phyloP scores from a whole-genome alignment of 2,888 invertebrate genomes.

The Catotricha subobsoleta region DNA sequence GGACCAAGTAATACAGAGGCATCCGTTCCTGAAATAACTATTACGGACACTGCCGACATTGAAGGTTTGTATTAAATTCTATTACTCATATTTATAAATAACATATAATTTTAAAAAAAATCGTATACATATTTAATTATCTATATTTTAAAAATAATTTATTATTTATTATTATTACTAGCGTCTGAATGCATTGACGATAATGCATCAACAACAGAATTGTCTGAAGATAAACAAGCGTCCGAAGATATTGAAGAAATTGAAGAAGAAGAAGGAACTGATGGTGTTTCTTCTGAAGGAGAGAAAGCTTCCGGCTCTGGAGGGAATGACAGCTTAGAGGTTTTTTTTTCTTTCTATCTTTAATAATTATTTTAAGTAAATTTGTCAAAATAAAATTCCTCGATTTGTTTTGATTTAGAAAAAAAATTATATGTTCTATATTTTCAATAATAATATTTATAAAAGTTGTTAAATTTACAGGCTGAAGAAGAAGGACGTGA shows the following conservation, averaged over 20 bases:
- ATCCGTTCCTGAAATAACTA: neutral
- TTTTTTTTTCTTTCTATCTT: slow-evolving; percentile 1
- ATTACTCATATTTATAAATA: neutral
- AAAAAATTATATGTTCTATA: neutral
- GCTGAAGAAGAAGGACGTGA: slow-evolving; percentile 63
- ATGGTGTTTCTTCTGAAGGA: slow-evolving; percentile 41
- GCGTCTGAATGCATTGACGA: slow-evolving; percentile 23
- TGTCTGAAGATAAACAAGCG: slow-evolving; percentile 19
- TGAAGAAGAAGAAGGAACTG: slow-evolving; percentile 26
- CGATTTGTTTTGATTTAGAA: neutral
- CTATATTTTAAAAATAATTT: neutral
- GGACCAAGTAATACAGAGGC: slow-evolving; percentile 12
- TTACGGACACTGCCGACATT: neutral
- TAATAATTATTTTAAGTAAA: slow-evolving; percentile 12
- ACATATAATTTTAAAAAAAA: neutral
- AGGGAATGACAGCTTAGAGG: slow-evolving; percentile 22
- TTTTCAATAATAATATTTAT: neutral
- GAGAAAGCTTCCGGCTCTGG: slow-evolving; percentile 37
- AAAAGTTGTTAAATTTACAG: slow-evolving; percentile 22
- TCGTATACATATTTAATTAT: neutral
- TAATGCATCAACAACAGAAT: slow-evolving; percentile 31
- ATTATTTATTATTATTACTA: slow-evolving; percentile 6
- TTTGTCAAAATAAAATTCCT: no score
- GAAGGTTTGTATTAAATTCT: neutral
- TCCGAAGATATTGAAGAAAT: slow-evolving; percentile 19